phyloP scores from a whole-genome alignment of 1,140 invertebrate genomes.

The Drosophila pseudoobscura region DNA sequence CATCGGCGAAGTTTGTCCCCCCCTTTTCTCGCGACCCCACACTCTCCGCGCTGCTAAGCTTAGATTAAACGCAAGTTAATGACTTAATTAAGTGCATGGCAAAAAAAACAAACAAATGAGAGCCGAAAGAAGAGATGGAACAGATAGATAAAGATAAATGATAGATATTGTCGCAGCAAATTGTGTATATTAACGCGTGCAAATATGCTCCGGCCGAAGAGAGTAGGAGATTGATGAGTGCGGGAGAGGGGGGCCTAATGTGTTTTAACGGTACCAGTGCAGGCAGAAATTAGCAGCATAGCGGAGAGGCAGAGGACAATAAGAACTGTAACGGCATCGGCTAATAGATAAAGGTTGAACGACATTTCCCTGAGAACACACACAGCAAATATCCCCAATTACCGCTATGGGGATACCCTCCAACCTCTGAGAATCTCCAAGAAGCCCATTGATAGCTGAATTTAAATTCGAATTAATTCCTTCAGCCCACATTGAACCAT shows the following conservation, averaged over 20 bases:
- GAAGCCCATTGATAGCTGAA: slow-evolving; percentile 3
- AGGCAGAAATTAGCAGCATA: slow-evolving; percentile 16
- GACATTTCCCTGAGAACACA: neutral
- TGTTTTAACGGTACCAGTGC: slow-evolving; percentile 37
- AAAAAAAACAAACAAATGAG: slow-evolving; percentile 28
- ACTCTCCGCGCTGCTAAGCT: slow-evolving; percentile 38
- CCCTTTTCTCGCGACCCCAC: slow-evolving; percentile 20
- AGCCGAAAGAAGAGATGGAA: slow-evolving; percentile 23
- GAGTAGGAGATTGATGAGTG: neutral
- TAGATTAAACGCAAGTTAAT: slow-evolving; percentile 77
- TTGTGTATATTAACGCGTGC: slow-evolving; percentile 62
- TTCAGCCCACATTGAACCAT: slow-evolving; percentile 31
- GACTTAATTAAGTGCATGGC: slow-evolving; percentile 72
- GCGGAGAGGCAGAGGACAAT: slow-evolving; percentile 18
- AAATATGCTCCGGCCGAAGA: slow-evolving; percentile 47
- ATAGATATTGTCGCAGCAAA: slow-evolving; percentile 53
- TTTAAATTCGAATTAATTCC: slow-evolving; percentile 48
- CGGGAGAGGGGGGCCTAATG: slow-evolving; percentile 22
- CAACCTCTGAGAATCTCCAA: neutral
- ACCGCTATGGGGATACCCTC: neutral
- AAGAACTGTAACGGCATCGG: slow-evolving; percentile 23
- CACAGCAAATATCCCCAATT: too few relatives aligned
- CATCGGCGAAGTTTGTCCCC: slow-evolving; percentile 56
- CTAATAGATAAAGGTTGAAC: slow-evolving; percentile 19
- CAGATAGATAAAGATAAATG: slow-evolving; percentile 51